Conservation (phyloP, 2,888 invertebrate genomes). For the Drosophila merina region DNA sequence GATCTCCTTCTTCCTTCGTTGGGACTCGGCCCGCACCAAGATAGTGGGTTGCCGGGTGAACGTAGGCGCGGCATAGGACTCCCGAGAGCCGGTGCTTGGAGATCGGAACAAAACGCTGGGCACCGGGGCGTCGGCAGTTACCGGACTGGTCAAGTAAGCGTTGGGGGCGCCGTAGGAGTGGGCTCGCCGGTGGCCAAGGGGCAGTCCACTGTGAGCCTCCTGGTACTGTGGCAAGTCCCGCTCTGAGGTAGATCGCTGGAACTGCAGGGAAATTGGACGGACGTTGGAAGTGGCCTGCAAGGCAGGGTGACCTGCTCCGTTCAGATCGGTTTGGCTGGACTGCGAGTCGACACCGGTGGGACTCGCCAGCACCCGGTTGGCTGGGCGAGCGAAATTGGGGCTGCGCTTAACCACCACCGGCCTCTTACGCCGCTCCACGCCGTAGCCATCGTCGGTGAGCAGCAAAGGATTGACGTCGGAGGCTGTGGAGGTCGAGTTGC, state of each 20-base stretch:
- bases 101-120: slow-evolving; percentile 66
- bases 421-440: slow-evolving; percentile 77
- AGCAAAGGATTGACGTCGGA: slow-evolving; percentile 82
- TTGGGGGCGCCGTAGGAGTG: slow-evolving; percentile 82
- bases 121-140: slow-evolving; percentile 44
- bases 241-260: slow-evolving; percentile 82
- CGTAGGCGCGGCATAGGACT: slow-evolving; percentile 82
- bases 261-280: slow-evolving; percentile 78
- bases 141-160: slow-evolving; percentile 67
- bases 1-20: slow-evolving; percentile 80
- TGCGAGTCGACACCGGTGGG: slow-evolving; percentile 12
- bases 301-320: slow-evolving; percentile 6
- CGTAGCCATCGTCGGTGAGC: slow-evolving; percentile 56
- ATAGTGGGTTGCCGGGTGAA: slow-evolving; percentile 81
- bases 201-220: slow-evolving; percentile 32
- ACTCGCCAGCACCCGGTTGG: slow-evolving; percentile 62
- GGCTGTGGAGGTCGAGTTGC: slow-evolving; percentile 26
- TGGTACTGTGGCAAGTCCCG: slow-evolving; percentile 76
- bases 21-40: slow-evolving; percentile 80
- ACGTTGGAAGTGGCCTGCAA: slow-evolving; percentile 36
- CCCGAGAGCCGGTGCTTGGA: slow-evolving; percentile 77
- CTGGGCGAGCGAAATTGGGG: slow-evolving; percentile 77
- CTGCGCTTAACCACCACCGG: slow-evolving; percentile 81
- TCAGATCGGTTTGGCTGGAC: slow-evolving; percentile 9
- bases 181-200: slow-evolving; percentile 80